Conservation (phyloP, 2,113 vertebrate genomes). For the Perca flavescens region DNA sequence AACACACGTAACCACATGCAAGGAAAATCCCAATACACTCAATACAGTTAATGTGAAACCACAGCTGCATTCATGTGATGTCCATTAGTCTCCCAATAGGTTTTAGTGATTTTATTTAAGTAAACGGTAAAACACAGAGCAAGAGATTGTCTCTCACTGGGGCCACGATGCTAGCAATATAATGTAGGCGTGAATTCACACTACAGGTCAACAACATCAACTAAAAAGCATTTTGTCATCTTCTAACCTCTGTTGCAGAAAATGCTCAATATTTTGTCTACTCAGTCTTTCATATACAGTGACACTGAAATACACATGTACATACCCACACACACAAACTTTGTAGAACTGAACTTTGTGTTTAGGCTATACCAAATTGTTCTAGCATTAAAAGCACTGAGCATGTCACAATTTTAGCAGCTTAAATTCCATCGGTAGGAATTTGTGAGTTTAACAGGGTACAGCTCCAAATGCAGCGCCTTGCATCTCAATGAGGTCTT, state of each 20-base stretch:
- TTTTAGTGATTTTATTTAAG: conserved; percentile 46
- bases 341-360: conserved; percentile 57
- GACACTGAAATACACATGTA: conserved; percentile 6
- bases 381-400: conserved; percentile 73
- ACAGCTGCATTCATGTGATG: conserved; percentile 29
- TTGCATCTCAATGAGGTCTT: conserved; percentile 78
- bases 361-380: conserved; percentile 65
- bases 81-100: conserved; percentile 40
- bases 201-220: conserved; percentile 33
- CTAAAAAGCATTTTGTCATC: conserved; percentile 19
- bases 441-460: conserved; percentile 75
- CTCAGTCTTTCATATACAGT: conserved; percentile 4
- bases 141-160: conserved; percentile 3
- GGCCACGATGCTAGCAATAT: conserved; percentile 21
- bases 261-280: conserved; percentile 16
- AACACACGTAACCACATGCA: conserved; percentile 14
- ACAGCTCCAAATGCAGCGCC: conserved; percentile 57
- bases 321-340: conserved; percentile 25
- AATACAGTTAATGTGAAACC: conserved; percentile 12
- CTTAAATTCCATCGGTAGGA: conserved; percentile 71
- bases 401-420: conserved; percentile 69
- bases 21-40: conserved; percentile 11
- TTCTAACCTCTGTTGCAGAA: conserved; percentile 14
- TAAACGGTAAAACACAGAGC: conserved; percentile 17
- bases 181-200: conserved; percentile 12